Base-by-base conservation (phyloP, 2,888 invertebrate genomes). In the Melinopterus prodromus region DNA sequence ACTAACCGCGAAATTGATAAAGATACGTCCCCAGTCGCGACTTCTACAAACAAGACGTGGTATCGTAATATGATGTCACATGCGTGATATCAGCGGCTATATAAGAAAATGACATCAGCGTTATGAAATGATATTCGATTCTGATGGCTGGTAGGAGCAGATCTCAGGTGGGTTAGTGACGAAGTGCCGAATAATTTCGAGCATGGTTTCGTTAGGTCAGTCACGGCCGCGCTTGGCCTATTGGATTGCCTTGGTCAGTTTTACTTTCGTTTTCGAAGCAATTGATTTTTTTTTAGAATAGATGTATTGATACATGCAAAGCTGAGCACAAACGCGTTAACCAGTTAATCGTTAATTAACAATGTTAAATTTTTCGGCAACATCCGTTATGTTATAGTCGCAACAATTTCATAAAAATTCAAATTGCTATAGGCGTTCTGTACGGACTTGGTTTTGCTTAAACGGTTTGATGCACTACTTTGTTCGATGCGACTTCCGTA, bases 81-180 rank as follows among this genome's bases (percentile, higher is more conserved):
- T 69, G 76, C 78, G 36, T 79, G 80, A 80, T 78, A 82, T 81
- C 78, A 78, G 79, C 36, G 72, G 16, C 79, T 81, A 80, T 82
- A 80, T 80, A 78, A 77, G 80, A 80, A 81, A 81, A 81, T 83
- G 82, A 83, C 82, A 82, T 83, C 83, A 83, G 14, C 79, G 69
- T 74, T 78, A 77, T 80, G 77, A 76, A 78, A 78, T 70, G 35
- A 15, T 9, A 9, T 53, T 53, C 53, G 53, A 53, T 53, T 9
- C 53, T 26, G 53, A 12, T 53, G 9, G 53, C 53, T 53, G 7
- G 53, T 53, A 53, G 53, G 53, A 53, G 53, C 53, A 53, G 53
- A 53, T 53, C 53, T 53, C 53, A 53, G 53, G 53, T 53, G 53
- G 53, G 53, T 53, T 53, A 53, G 9, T 12, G 53, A 7, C 53